A percentile compares a stretch with the other conserved stretches of the same genome.
Evolutionary conservation across 2,888 invertebrate species (phyloP).

Genomic region (Piscicola geometra): DNA sequence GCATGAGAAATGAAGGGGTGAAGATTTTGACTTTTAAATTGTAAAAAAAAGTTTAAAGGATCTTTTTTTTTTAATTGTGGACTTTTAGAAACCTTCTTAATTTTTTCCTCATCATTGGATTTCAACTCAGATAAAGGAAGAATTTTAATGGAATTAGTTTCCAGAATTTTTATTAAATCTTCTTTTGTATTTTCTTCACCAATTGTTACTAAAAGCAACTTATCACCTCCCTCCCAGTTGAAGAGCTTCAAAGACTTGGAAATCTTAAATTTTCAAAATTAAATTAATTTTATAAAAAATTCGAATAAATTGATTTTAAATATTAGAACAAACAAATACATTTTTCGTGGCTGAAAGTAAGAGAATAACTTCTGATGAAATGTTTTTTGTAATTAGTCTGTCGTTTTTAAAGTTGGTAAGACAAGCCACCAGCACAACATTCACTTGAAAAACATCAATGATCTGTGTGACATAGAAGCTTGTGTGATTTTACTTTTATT

Average conservation of each 20-base stretch:
- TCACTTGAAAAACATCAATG: conserved; percentile 1
- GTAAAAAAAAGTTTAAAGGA: neutral
- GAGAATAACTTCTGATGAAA: neutral
- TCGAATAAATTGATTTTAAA: neutral
- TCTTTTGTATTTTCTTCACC: neutral
- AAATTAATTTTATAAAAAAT: neutral
- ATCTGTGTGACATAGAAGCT: too few species aligned
- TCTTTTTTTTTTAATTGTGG: neutral
- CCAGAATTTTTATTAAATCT: neutral
- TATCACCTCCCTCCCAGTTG: neutral
- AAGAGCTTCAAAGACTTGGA: neutral
- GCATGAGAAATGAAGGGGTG: too few species aligned
- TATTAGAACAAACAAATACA: neutral
- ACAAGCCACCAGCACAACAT: neutral
- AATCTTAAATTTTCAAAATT: neutral
- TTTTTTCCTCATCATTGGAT: neutral
- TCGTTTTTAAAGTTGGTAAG: neutral
- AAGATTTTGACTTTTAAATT: too few species aligned
- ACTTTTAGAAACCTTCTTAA: neutral
- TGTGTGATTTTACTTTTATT: neutral
- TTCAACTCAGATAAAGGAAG: neutral
- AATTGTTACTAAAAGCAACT: neutral
- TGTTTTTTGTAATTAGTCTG: neutral
- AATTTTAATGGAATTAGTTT: neutral
- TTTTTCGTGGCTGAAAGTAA: neutral